These are phyloP conservation scores for Sarcophaga subvicina DNA, from an alignment of 2,888 invertebrate species.

Conservation along the genomic window DNA sequence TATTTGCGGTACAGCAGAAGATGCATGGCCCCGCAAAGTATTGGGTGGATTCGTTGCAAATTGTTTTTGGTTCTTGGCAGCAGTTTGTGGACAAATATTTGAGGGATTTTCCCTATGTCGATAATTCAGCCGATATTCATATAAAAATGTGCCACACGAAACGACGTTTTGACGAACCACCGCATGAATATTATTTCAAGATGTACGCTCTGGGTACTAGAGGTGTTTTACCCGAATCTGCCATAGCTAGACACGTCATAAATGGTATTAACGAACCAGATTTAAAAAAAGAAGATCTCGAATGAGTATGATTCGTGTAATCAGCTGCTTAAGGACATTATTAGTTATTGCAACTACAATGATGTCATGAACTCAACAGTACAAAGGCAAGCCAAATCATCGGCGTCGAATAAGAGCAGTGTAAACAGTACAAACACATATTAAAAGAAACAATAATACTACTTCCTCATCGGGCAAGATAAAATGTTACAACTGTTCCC, in stretches of 20 bases:
- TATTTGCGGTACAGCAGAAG: too few species aligned
- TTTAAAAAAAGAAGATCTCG: too few species aligned
- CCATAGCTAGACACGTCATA: too few species aligned
- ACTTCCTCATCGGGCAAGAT: not conserved
- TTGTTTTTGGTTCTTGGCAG: too few species aligned
- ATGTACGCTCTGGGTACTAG: conserved; percentile 48
- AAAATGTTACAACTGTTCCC: conserved; percentile 29
- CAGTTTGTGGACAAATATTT: too few species aligned
- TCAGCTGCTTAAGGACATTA: too few species aligned
- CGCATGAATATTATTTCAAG: conserved; percentile 58
- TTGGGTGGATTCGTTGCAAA: too few species aligned
- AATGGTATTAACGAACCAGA: too few species aligned
- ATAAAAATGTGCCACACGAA: conserved; percentile 55
- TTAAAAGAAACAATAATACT: not conserved
- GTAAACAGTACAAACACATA: not conserved
- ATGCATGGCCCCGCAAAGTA: too few species aligned
- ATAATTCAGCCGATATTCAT: conserved; percentile 14
- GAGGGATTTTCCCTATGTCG: too few species aligned
- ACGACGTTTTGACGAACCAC: conserved; percentile 42
- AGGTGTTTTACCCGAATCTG: conserved; percentile 53
- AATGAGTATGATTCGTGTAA: too few species aligned
- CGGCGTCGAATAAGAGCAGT: not conserved
- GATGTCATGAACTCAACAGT: conserved; percentile 31
- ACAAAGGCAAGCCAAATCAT: not conserved
- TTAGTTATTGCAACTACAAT: too few species aligned